phyloP scores from a whole-genome alignment of 2,888 invertebrate species.

The Eupsilia transversa region DNA sequence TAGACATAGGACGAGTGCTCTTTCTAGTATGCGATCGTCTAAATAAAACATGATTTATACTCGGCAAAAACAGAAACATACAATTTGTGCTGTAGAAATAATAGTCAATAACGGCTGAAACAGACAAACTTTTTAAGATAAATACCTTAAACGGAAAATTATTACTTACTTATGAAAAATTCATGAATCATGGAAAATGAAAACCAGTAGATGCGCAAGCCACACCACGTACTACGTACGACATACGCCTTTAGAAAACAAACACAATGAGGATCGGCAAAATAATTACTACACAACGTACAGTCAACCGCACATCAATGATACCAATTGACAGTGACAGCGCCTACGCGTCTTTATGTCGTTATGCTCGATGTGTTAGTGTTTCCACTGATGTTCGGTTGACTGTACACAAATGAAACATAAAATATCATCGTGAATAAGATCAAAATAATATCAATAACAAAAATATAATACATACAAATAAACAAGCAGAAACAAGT shows the following conservation, averaged over 20 bases:
- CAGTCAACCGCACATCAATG: background rate
- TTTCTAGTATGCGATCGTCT: background rate
- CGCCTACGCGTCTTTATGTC: background rate
- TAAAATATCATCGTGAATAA: background rate
- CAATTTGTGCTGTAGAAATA: background rate
- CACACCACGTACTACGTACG: no score
- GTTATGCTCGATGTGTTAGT: background rate
- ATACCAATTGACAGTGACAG: background rate
- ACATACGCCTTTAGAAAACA: no score
- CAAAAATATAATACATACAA: conserved; percentile 47
- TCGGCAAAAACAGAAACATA: conserved; percentile 1
- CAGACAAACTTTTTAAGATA: background rate
- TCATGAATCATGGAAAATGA: background rate
- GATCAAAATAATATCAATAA: conserved; percentile 18
- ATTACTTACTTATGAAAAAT: background rate
- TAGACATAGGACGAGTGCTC: background rate
- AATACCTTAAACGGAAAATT: background rate
- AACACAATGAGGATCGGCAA: no score
- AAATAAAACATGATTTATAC: background rate
- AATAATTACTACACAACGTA: background rate
- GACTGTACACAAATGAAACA: background rate
- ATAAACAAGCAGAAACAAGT: conserved; percentile 74
- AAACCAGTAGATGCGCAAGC: background rate
- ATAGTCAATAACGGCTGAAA: background rate
- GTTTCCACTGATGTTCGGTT: no score